A percentile compares a stretch with the other conserved stretches of the same genome.
Evolutionary conservation across 2,888 invertebrate genomes (phyloP).

Genomic region (Coelinius sp.): DNA sequence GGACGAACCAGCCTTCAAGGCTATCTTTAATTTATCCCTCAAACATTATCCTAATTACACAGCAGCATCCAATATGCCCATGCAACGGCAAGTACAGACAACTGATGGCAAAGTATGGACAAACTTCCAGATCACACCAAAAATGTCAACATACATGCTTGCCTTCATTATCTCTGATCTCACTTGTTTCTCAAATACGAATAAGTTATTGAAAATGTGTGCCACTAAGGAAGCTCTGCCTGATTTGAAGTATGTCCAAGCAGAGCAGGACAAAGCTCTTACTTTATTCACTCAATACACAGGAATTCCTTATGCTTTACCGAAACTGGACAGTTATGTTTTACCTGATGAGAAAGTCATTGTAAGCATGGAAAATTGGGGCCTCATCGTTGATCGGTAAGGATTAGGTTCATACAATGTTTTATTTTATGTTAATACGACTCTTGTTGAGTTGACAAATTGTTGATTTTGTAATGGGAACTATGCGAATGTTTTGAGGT

Average conservation of each 20-base stretch:
- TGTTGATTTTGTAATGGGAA: no score
- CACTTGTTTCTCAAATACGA: conserved; percentile 47
- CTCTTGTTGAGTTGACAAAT: no score
- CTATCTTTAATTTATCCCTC: conserved; percentile 77
- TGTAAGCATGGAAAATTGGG: conserved; percentile 95
- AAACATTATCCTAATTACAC: conserved; percentile 72
- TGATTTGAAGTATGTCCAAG: conserved; percentile 80
- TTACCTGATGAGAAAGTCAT: conserved; percentile 82
- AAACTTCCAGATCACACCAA: conserved; percentile 66
- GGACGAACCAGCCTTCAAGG: conserved; percentile 80
- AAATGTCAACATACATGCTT: conserved; percentile 84
- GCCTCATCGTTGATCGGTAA: conserved; percentile 83
- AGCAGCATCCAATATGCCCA: conserved; percentile 66
- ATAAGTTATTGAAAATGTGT: conserved; percentile 78
- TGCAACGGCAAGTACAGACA: neutral
- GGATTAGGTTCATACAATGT: no score
- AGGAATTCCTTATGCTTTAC: conserved; percentile 82
- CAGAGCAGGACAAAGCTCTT: conserved; percentile 83
- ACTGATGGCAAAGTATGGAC: conserved; percentile 44
- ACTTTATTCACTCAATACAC: conserved; percentile 80
- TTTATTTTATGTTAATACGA: no score
- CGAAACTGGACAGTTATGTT: conserved; percentile 91
- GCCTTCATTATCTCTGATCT: conserved; percentile 81
- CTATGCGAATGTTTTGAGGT: no score
- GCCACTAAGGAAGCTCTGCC: conserved; percentile 76